Base-by-base conservation (phyloP, 2,113 vertebrate species). In the Lichenostomus cassidix region DNA sequence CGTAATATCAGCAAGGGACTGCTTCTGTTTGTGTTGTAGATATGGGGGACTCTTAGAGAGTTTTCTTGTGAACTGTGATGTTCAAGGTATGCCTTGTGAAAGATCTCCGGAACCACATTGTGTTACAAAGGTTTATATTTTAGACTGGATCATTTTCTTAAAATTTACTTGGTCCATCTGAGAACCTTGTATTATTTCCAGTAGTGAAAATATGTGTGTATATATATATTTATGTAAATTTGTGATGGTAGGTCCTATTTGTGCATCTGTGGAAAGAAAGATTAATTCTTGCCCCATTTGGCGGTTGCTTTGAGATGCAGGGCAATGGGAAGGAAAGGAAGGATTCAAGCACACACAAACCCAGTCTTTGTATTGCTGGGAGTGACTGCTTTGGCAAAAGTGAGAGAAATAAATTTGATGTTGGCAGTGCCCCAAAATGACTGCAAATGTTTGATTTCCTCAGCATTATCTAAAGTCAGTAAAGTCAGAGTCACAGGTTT, bases 1-100 rank as follows among this genome's bases (percentile, higher is more conserved):
- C 12, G 14, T 23, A 56, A 28, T 31, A 31, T 19, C 33, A 50
- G 17, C 24, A 60, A 71, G 31, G 9, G 6, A 41, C 85, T 74
- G 27, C 44, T 77, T 12, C 1, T 1, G 1, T 10, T 76, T 63
- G 12, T 69, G 8, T 37, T 71, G 0, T 18, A 60, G 28, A 5
- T 63, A 18, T 15, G 35, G 39, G 8, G 15, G 15, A 25, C 52
- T 87, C 24, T n/a, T 37, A 25, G 15, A 89, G 59, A 73, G 14
- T 47, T 85, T n/a, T 83, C 14, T 56, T 87, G 56, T 75, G 49
- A 79, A 18, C 18, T 44, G 6, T 85, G 42, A 29, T 4, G 8
- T 64, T 58, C 62, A 42, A 83, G 25, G 12, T 53, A 56, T 41
- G 42, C 17, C 17, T 46, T 80, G 28, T 85, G 63, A 87, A 92